phyloP scores from a whole-genome alignment of 2,797 vertebrate species.

The Pseudomugil gertrudae region DNA sequence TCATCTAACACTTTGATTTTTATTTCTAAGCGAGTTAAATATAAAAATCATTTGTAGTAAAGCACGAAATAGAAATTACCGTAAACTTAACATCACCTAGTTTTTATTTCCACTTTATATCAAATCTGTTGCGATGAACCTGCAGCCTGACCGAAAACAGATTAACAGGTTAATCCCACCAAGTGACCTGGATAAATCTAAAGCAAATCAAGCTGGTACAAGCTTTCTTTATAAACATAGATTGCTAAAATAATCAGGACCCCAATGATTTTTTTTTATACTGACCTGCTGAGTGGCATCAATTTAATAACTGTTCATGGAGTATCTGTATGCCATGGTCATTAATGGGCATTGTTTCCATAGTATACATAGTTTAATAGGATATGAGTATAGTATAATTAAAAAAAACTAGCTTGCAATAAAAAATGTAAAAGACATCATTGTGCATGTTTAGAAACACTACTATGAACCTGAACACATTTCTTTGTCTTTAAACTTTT shows the following conservation, averaged over 20 bases:
- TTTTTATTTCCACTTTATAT: constrained; percentile 9
- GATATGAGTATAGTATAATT: neutral
- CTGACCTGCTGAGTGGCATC: neutral
- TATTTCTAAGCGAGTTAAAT: constrained; percentile 20
- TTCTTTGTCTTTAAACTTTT: neutral
- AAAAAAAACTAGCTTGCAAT: no score
- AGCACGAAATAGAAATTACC: constrained; percentile 3
- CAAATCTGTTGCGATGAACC: constrained; percentile 14
- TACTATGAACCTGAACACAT: no score
- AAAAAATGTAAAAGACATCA: no score
- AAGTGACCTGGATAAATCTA: constrained; percentile 59
- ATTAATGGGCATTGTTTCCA: no score
- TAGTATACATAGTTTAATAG: no score
- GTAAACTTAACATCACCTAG: neutral
- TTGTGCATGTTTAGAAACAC: no score
- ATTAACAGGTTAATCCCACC: constrained; percentile 59
- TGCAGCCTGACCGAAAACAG: constrained; percentile 36
- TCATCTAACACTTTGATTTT: neutral
- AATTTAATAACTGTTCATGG: neutral
- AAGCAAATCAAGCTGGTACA: constrained; percentile 22
- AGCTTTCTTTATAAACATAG: neutral
- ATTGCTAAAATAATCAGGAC: neutral
- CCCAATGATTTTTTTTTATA: neutral
- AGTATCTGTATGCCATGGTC: neutral
- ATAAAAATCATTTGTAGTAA: neutral